Evolutionary conservation across 2,113 vertebrate genomes (phyloP).

Genomic region (Brachyhypopomus gauderio): DNA sequence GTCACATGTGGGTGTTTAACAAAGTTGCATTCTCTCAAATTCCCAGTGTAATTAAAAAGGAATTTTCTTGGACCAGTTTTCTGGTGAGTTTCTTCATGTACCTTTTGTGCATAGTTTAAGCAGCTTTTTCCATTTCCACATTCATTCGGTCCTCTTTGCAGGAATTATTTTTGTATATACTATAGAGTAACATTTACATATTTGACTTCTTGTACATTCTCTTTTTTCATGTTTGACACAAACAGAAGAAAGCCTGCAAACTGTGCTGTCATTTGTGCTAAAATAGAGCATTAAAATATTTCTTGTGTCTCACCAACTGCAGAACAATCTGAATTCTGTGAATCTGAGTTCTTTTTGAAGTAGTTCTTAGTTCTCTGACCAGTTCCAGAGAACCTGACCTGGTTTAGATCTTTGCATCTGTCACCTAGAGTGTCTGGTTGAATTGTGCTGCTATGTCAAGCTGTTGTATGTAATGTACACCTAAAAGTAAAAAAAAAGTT

Average conservation of each 20-base stretch:
- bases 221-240: not conserved
- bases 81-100: not conserved
- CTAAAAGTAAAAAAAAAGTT: not conserved
- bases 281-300: not conserved
- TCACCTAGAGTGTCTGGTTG: too few relatives aligned
- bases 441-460: too few relatives aligned
- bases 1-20: too few relatives aligned
- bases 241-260: not conserved
- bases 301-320: not conserved
- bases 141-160: not conserved
- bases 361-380: not conserved
- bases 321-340: not conserved
- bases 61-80: not conserved
- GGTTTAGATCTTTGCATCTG: too few relatives aligned
- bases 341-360: not conserved
- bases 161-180: not conserved
- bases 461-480: too few relatives aligned
- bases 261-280: not conserved
- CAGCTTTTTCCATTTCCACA: not conserved
- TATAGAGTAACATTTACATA: not conserved
- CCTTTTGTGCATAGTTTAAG: conserved; percentile 3
- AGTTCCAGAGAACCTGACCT: too few relatives aligned
- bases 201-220: not conserved
- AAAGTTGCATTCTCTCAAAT: too few relatives aligned
- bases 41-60: not conserved